These are phyloP conservation scores for Neosalanx taihuensis DNA, from an alignment of 2,797 vertebrate genomes.

Conservation along the genomic window DNA sequence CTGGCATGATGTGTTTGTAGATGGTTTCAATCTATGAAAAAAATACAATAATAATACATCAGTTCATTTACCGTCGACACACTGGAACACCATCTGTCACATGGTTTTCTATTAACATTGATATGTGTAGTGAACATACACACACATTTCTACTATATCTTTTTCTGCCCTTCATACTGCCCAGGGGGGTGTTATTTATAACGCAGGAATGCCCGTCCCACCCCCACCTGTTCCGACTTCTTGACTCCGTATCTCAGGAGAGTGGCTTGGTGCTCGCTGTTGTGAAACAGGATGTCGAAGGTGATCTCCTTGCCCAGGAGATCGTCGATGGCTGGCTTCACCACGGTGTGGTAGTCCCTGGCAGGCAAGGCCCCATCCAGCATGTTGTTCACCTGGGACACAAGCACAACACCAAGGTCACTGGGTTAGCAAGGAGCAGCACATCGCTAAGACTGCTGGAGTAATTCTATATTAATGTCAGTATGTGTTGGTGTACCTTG, in stretches of 20 bases:
- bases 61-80: too few relatives aligned
- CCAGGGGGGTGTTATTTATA: too few relatives aligned
- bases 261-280: constrained; percentile 80
- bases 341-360: constrained; percentile 67
- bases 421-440: background rate
- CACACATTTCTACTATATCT: background rate
- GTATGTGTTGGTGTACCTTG: constrained; percentile 55
- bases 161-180: too few relatives aligned
- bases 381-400: constrained; percentile 68
- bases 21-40: constrained; percentile 71
- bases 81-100: too few relatives aligned
- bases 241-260: constrained; percentile 74
- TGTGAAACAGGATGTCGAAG: constrained; percentile 79
- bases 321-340: constrained; percentile 73
- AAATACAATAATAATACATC: background rate
- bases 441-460: background rate
- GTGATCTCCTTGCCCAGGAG: constrained; percentile 68
- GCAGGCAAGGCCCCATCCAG: constrained; percentile 61
- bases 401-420: background rate
- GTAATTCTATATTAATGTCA: background rate
- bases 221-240: constrained; percentile 70
- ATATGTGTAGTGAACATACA: background rate
- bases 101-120: too few relatives aligned
- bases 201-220: too few relatives aligned
- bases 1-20: constrained; percentile 67